phyloP scores from a whole-genome alignment of 2,888 invertebrate species.

The Drosophila acutilabella region DNA sequence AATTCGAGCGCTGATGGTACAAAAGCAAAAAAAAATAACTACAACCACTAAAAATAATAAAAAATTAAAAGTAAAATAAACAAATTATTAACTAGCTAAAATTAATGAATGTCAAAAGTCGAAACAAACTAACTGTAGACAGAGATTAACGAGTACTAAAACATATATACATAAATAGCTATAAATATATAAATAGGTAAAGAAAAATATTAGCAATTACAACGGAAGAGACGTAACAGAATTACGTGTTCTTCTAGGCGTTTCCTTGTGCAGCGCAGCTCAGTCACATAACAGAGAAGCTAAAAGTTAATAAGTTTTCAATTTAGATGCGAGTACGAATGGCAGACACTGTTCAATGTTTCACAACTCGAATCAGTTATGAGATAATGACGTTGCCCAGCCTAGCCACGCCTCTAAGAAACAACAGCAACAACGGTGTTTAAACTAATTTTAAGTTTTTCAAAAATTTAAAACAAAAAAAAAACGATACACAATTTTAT shows the following conservation, averaged over 20 bases:
- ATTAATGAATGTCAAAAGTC: slow-evolving; percentile 48
- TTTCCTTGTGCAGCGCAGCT: slow-evolving; percentile 49
- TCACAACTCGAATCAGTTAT: not conserved
- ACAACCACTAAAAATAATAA: slow-evolving; percentile 75
- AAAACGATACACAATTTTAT: slow-evolving; percentile 9
- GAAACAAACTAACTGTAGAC: slow-evolving; percentile 44
- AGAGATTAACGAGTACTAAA: slow-evolving; percentile 30
- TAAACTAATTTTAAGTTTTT: slow-evolving; percentile 27
- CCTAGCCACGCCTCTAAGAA: slow-evolving; percentile 12
- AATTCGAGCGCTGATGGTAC: slow-evolving; percentile 85
- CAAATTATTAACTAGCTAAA: slow-evolving; percentile 58
- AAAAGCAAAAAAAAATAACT: slow-evolving; percentile 59
- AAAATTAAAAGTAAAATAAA: slow-evolving; percentile 31
- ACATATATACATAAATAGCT: slow-evolving; percentile 10
- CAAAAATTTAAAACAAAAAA: slow-evolving; percentile 15
- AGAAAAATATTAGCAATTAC: slow-evolving; percentile 43
- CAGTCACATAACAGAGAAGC: slow-evolving; percentile 21
- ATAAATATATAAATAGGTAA: slow-evolving; percentile 8
- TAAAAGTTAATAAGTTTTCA: slow-evolving; percentile 10
- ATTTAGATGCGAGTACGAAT: not conserved
- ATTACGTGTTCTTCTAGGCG: slow-evolving; percentile 23
- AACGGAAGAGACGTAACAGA: not conserved
- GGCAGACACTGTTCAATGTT: not conserved
- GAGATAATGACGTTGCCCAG: slow-evolving; percentile 29
- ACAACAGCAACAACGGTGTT: slow-evolving; percentile 15